Conservation (phyloP, 2,113 vertebrate genomes). For the Odocoileus hemionus region DNA sequence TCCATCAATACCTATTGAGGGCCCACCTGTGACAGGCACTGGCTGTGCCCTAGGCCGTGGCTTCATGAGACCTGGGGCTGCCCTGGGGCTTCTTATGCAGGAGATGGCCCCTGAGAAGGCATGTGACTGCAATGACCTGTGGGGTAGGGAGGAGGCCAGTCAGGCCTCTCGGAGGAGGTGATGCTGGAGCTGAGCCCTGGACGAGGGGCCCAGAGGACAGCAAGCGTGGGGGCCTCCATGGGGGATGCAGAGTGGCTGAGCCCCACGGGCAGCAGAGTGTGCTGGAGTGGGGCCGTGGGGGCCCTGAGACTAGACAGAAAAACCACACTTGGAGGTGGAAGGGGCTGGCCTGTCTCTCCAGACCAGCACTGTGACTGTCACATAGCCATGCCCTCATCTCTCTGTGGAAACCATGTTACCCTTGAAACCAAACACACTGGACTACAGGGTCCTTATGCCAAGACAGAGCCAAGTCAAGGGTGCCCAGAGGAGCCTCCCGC, state of each 20-base stretch:
- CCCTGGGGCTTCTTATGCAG: accelerated
- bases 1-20: not conserved
- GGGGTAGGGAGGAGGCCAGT: not conserved
- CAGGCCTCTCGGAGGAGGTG: not conserved
- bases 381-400: not conserved
- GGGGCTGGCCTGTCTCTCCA: accelerated
- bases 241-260: not conserved
- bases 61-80: accelerated
- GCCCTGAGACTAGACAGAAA: not conserved
- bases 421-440: accelerated
- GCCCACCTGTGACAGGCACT: accelerated
- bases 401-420: not conserved
- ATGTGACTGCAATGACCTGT: accelerated
- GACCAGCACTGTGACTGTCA: not conserved
- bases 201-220: too few relatives aligned
- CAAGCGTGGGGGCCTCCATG: accelerated
- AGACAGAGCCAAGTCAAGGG: accelerated
- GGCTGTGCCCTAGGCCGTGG: not conserved
- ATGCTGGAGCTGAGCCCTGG: not conserved
- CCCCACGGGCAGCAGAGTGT: accelerated
- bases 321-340: too few relatives aligned
- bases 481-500: not conserved
- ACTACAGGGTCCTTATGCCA: not conserved
- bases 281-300: accelerated
- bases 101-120: not conserved